Conservation (phyloP, 2,888 invertebrate species). For the Papilio gigon region DNA sequence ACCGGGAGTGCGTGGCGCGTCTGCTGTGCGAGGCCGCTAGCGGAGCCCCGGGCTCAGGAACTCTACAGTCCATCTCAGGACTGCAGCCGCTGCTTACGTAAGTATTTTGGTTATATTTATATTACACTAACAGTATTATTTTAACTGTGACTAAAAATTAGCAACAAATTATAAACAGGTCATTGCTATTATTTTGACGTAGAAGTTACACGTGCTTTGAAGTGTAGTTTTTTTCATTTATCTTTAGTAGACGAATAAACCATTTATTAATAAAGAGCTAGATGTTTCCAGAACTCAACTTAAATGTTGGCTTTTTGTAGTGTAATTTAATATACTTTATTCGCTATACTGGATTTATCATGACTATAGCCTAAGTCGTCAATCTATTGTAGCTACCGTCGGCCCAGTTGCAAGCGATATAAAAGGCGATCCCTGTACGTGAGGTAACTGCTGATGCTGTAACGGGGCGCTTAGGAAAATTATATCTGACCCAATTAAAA, state of each 20-base stretch:
- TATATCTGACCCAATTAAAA: slow-evolving; percentile 39
- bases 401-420: slow-evolving; percentile 10
- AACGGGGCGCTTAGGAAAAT: slow-evolving; percentile 32
- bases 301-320: background rate
- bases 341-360: background rate
- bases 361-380: background rate
- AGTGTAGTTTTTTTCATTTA: too few species aligned
- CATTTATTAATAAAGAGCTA: background rate
- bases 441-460: slow-evolving; percentile 31
- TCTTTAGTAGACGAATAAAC: background rate
- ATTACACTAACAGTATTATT: background rate
- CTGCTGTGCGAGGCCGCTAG: slow-evolving; percentile 90
- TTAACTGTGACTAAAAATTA: background rate
- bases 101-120: slow-evolving; percentile 53
- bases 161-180: background rate
- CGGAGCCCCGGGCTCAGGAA: slow-evolving; percentile 54
- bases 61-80: slow-evolving; percentile 70
- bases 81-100: slow-evolving; percentile 84
- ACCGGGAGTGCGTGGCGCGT: slow-evolving; percentile 89
- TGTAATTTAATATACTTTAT: background rate
- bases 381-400: background rate
- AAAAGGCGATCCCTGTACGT: slow-evolving; percentile 31
- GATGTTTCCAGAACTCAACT: background rate
- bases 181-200: background rate
- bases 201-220: background rate